Evolutionary conservation across 2,888 invertebrate genomes (phyloP), one percentile per base, ranked within the genome.

Genomic region (Melieria crassipennis): DNA sequence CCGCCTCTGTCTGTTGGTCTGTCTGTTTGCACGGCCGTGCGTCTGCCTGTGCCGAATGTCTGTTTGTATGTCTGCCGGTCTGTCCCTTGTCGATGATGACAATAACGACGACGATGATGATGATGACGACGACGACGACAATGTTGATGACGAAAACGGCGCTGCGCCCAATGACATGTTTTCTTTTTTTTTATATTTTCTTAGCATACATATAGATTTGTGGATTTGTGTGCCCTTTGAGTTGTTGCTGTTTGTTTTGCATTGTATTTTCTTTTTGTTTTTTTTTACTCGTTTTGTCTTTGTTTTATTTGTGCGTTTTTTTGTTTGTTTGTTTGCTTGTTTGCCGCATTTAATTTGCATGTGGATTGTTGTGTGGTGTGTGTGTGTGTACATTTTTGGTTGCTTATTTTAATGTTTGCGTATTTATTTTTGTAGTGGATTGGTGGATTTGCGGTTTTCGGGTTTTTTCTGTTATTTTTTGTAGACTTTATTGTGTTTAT

Each of bases 351-450:
- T 79, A 76, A 81, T 81, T 79, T 80, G 68, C 79, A 75, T 71
- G 69, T 72, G 75, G 75, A 65, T 68, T 78, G 75, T 79, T 30
- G 46, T 45, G 9, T 65, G 43, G 45, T 30, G 65, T 65, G 13
- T 50, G 16, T 16, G 30, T 30, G 30, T 30, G 30, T 30, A 30
- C 30, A 45, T 11, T 13, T 47, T 79, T 78, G 73, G 77, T 72
- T 77, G 73, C 76, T 81, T 81, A 76, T 81, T 81, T 81, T 78
- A 79, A 81, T 75, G 78, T 77, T 75, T 76, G 75, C 75, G 71
- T 77, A 69, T 74, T 52, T 71, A 50, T 50, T 63, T 66, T 30
- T 30, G 30, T 30, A 3, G 30, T 30, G 30, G 30, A 30, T 30
- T 30, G 30, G 30, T 30, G 30, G 30, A 30, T 30, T 30, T 30